Percentiles rank a stretch among this genome's conserved stretches.
Conservation (phyloP, 1,140 invertebrate species). For the Bombus soroeensis region DNA sequence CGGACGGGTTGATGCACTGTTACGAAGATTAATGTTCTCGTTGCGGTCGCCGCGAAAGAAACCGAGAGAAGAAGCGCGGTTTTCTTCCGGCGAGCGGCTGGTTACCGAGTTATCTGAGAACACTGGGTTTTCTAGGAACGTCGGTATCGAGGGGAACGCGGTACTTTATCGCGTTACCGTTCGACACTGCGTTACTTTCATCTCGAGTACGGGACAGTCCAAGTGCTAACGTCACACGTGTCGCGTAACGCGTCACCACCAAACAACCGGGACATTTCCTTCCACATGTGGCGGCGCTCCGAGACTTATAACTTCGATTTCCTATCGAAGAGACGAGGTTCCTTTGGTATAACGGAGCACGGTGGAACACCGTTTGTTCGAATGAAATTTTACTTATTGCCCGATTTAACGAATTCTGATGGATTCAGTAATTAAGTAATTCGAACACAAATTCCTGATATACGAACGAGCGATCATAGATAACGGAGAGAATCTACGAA, state of each 20-base stretch:
- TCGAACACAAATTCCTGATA: too few species aligned
- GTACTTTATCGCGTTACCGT: conserved; percentile 9
- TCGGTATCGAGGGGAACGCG: not conserved
- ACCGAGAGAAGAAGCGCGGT: conserved; percentile 53
- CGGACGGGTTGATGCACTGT: conserved; percentile 66
- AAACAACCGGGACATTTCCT: conserved; percentile 2
- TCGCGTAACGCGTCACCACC: not conserved
- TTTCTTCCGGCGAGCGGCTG: conserved; percentile 49
- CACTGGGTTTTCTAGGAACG: conserved; percentile 34
- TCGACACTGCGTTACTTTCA: not conserved
- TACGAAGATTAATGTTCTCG: conserved; percentile 72
- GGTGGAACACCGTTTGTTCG: too few species aligned
- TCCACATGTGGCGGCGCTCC: not conserved
- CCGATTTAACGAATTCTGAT: too few species aligned
- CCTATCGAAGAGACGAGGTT: not conserved
- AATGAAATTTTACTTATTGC: too few species aligned
- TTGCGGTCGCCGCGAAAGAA: conserved; percentile 45
- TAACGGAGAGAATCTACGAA: too few species aligned
- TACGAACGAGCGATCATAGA: too few species aligned
- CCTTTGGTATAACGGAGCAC: not conserved
- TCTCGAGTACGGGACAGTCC: not conserved
- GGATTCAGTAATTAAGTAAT: too few species aligned
- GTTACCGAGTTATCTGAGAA: conserved; percentile 26
- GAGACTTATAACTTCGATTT: not conserved
- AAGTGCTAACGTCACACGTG: not conserved